Conservation (phyloP, 2,888 invertebrate genomes). For the Apodemia hepburni region DNA sequence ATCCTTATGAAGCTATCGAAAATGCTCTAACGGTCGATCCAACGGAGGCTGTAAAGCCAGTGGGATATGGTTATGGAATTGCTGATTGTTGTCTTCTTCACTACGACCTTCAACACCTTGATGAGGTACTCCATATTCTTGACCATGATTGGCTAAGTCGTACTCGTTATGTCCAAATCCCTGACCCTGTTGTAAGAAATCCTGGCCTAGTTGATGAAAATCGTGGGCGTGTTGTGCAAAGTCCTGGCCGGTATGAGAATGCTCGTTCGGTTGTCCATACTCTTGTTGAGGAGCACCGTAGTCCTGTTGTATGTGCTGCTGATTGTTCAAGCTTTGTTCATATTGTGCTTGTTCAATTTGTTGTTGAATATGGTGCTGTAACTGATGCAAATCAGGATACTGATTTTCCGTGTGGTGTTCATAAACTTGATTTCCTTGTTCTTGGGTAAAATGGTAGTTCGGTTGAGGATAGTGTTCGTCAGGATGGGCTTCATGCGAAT, state of each 20-base stretch:
- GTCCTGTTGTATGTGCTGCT: constrained; percentile 41
- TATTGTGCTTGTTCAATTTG: constrained; percentile 58
- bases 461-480: constrained; percentile 45
- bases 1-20: constrained; percentile 46
- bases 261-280: constrained; percentile 34
- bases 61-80: constrained; percentile 69
- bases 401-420: constrained; percentile 58
- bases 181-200: constrained; percentile 35
- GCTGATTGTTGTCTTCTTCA: constrained; percentile 45
- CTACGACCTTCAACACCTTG: constrained; percentile 62
- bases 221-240: constrained; percentile 35
- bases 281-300: constrained; percentile 38
- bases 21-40: constrained; percentile 67
- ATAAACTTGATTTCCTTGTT: constrained; percentile 61
- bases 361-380: constrained; percentile 64
- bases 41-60: constrained; percentile 66
- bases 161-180: constrained; percentile 34
- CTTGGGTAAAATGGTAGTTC: constrained; percentile 55
- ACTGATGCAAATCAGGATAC: constrained; percentile 56
- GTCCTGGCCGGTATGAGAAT: constrained; percentile 31
- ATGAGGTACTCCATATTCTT: constrained; percentile 54
- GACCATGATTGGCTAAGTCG: constrained; percentile 33
- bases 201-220: constrained; percentile 35
- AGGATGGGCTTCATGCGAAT: constrained; percentile 44
- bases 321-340: constrained; percentile 38